Evolutionary conservation across 37 sponge, comb jelly and placozoan species (phyloP), one percentile per base, ranked within the genome.

Genomic region (Bolinopsis microptera): DNA sequence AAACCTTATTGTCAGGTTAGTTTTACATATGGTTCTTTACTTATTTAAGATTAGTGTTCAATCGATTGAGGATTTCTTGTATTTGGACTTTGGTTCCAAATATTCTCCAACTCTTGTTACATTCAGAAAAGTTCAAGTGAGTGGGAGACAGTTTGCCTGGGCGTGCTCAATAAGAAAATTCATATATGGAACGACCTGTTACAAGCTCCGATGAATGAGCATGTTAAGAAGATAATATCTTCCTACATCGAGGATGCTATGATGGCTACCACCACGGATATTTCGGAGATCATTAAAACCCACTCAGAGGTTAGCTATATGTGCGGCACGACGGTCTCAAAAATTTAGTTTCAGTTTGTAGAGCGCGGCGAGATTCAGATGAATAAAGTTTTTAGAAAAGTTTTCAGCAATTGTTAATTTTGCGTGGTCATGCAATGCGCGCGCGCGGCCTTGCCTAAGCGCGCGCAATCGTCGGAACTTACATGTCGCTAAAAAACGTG

Each of bases 71-170:
- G n/a, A n/a, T n/a, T n/a, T n/a, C n/a, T n/a, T n/a, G n/a, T n/a
- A n/a, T n/a, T n/a, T n/a, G n/a, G n/a, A n/a, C n/a, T n/a, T n/a
- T n/a, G n/a, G n/a, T n/a, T n/a, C n/a, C n/a, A n/a, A n/a, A n/a
- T n/a, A n/a, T n/a, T n/a, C n/a, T n/a, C n/a, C n/a, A n/a, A n/a
- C n/a, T n/a, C n/a, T n/a, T n/a, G n/a, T n/a, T n/a, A n/a, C n/a
- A n/a, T 86, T 39, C 90, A 86, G 90, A 86, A 38, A 39, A 86
- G 61, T 26, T 40, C 90, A 86, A 34, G 38, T 41, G 90, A 86
- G 35, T 86, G 90, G 90, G 61, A 39, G 61, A 38, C 0, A 3
- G 90, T 86, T 3, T 86, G 90, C 39, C 0, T 86, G 61, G 48
- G 90, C 2, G 90, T 86, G 61, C 39, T 86, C 13, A 24, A 22